A percentile compares a stretch with the other conserved stretches of the same genome.
These are phyloP conservation scores for Sebastes kiyomatsui DNA, from an alignment of 2,797 vertebrate genomes.

Conservation along the genomic window DNA sequence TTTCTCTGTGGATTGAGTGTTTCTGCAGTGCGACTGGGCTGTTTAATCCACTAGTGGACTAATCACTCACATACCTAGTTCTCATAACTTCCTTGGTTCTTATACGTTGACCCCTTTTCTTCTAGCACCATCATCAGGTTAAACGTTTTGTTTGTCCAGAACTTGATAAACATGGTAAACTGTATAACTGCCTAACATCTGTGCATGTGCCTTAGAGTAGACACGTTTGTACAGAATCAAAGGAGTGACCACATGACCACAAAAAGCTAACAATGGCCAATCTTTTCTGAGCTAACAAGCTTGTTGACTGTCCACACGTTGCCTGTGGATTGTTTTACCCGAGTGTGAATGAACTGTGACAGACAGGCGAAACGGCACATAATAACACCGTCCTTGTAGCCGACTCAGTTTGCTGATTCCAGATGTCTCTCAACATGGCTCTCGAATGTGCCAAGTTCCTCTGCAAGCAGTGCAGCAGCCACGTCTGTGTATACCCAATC, in stretches of 20 bases:
- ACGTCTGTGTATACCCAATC: slow-evolving; percentile 29
- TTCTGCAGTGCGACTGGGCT: too few relatives aligned
- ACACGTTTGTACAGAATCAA: background rate
- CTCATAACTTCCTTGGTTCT: background rate
- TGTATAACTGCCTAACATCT: background rate
- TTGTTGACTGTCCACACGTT: background rate
- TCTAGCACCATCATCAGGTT: background rate
- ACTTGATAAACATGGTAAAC: background rate
- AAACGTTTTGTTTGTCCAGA: background rate
- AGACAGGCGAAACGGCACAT: background rate
- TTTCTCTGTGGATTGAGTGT: too few relatives aligned
- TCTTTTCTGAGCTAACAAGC: background rate
- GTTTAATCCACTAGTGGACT: background rate
- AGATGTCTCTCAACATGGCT: slow-evolving; percentile 46
- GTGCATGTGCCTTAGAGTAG: background rate
- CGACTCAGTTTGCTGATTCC: slow-evolving; percentile 15
- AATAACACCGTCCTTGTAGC: background rate
- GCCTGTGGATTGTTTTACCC: background rate
- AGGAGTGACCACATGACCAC: background rate
- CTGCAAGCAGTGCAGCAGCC: slow-evolving; percentile 27
- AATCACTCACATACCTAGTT: background rate
- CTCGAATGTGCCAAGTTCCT: slow-evolving; percentile 51
- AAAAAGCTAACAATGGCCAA: background rate
- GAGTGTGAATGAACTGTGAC: background rate
- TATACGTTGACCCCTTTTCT: background rate